Base-by-base conservation (phyloP, 2,888 invertebrate genomes). In the Megamerina dolium region DNA sequence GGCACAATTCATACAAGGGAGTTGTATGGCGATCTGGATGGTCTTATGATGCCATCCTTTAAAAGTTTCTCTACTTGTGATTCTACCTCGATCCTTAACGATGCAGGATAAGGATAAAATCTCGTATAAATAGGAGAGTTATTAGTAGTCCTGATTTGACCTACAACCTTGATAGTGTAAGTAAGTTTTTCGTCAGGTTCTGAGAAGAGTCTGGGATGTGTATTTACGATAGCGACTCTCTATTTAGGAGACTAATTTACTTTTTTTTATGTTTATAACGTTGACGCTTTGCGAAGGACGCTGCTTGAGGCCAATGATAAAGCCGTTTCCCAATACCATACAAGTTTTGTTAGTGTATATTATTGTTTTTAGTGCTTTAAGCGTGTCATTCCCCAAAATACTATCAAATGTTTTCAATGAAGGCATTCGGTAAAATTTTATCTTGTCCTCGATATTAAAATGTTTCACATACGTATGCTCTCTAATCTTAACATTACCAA, bases 381-480 rank as follows among this genome's bases (percentile, higher is more conserved):
- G 38, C 5, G 38, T 30, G 14, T 38, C 38, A 20, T 38, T 38
- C n/a, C 38, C 38, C 9, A 38, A 5, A 20, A 38, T 38, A 14
- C 20, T 21, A 30, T 38, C 31, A 9, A 38, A 38, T 20, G 38
- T 18, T 30, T 38, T 30, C 12, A 30, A 30, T 30, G 29, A 30
- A 9, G 38, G 38, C 38, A 38, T 38, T 9, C 29, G 20, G 9
- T 38, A 38, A 5, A 38, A 31, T 38, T 30, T 38, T n/a, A 30
- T 38, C 23, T 40, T 26, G 16, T 29, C 39, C 20, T 46, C 32
- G 18, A 42, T 34, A 5, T 38, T 37, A 23, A 46, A 46, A 5
- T 41, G 35, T 17, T 46, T 42, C 18, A 21, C 43, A 9, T 27
- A 42, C 10, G 42, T 42, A 10, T 41, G 41, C 20, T 45, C 41